Conservation (phyloP, 2,797 vertebrate genomes). For the Artibeus lituratus region DNA sequence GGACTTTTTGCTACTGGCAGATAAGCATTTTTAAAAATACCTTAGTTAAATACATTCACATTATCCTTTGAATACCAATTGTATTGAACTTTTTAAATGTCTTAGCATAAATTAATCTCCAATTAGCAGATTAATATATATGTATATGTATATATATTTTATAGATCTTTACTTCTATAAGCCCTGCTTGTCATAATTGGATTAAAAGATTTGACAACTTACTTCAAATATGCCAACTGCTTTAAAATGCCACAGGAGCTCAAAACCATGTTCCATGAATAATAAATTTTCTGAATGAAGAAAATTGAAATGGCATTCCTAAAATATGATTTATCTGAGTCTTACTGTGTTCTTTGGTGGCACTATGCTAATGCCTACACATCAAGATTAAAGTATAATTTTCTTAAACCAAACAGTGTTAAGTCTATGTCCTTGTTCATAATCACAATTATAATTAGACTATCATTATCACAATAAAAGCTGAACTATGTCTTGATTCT, state of each 20-base stretch:
- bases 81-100: neutral
- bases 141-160: neutral
- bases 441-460: slow-evolving; percentile 43
- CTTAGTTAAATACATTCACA: neutral
- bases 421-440: slow-evolving; percentile 54
- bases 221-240: neutral
- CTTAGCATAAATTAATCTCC: neutral
- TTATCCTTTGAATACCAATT: neutral
- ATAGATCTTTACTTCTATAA: neutral
- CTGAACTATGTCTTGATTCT: neutral
- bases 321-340: neutral
- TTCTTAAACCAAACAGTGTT: slow-evolving; percentile 44
- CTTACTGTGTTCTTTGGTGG: neutral
- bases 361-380: slow-evolving; percentile 27
- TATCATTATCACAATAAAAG: slow-evolving; percentile 38
- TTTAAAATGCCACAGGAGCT: slow-evolving; percentile 10
- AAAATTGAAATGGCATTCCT: neutral
- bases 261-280: neutral
- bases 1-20: neutral
- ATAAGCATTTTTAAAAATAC: neutral
- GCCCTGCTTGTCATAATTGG: neutral
- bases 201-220: neutral
- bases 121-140: neutral
- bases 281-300: slow-evolving; percentile 24
- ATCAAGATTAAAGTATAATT: slow-evolving; percentile 51